These are phyloP conservation scores for Monoplex corrugatus DNA, from an alignment of 2,888 invertebrate species.

Conservation along the genomic window DNA sequence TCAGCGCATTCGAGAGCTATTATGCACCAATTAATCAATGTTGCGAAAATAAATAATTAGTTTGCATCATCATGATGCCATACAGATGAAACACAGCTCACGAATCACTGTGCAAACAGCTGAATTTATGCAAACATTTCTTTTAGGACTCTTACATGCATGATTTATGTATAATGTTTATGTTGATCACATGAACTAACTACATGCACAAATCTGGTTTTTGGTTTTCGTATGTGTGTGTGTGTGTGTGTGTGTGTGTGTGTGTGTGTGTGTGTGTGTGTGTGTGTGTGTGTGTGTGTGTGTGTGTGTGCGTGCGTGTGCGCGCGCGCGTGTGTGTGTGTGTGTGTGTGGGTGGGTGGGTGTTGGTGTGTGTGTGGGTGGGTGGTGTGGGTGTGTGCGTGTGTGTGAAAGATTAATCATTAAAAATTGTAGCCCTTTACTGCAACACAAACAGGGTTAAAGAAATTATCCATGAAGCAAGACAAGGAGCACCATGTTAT, in stretches of 20 bases:
- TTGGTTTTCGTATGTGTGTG: background rate
- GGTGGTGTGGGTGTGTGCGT: background rate
- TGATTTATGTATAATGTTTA: background rate
- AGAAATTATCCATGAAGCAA: too few species aligned
- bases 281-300: conserved; percentile 5
- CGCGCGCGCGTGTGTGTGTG: background rate
- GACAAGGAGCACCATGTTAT: too few species aligned
- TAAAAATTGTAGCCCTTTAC: background rate
- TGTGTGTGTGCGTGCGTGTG: background rate
- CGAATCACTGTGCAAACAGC: conserved; percentile 64
- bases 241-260: background rate
- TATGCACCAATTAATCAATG: too few species aligned
- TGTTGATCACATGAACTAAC: background rate
- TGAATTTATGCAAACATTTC: conserved; percentile 54
- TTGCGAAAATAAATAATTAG: too few species aligned
- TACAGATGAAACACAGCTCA: too few species aligned
- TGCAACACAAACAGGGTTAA: too few species aligned
- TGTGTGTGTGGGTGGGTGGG: too few species aligned
- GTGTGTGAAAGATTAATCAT: background rate
- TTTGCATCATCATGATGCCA: too few species aligned
- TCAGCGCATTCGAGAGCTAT: too few species aligned
- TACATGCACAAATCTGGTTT: too few species aligned
- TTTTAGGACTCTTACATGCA: conserved; percentile 50
- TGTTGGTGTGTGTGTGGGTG: background rate
- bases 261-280: conserved; percentile 6